A percentile compares a stretch with the other conserved stretches of the same genome.
These are phyloP conservation scores for Choreutis nemorana DNA, from an alignment of 2,888 invertebrate species.

Conservation along the genomic window DNA sequence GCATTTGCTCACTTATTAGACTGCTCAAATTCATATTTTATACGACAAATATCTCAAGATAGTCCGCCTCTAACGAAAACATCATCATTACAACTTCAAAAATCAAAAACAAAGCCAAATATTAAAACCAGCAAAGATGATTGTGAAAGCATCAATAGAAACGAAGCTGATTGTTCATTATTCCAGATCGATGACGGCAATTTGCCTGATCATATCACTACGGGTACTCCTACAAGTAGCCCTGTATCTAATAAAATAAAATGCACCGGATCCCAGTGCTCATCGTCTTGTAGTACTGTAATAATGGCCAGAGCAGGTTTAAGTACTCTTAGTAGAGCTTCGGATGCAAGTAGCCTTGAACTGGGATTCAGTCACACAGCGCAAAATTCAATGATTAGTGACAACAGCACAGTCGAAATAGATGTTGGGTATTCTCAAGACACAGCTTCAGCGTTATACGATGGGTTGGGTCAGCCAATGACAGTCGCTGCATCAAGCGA, in stretches of 20 bases:
- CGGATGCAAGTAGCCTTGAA: slow-evolving; percentile 83
- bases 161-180: slow-evolving; percentile 39
- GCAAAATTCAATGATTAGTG: slow-evolving; percentile 82
- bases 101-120: slow-evolving; percentile 28
- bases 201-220: slow-evolving; percentile 43
- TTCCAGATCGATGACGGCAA: no score
- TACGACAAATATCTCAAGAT: slow-evolving; percentile 35
- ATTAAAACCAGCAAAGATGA: slow-evolving; percentile 38
- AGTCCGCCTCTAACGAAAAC: slow-evolving; percentile 37
- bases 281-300: slow-evolving; percentile 88
- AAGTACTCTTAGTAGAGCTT: slow-evolving; percentile 68
- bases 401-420: slow-evolving; percentile 72
- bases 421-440: slow-evolving; percentile 70
- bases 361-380: slow-evolving; percentile 87
- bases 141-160: slow-evolving; percentile 25
- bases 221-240: slow-evolving; percentile 62
- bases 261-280: slow-evolving; percentile 83
- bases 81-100: slow-evolving; percentile 42
- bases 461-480: slow-evolving; percentile 54
- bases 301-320: slow-evolving; percentile 70
- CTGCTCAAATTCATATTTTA: slow-evolving; percentile 58
- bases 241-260: slow-evolving; percentile 66
- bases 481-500: slow-evolving; percentile 78
- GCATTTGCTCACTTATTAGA: slow-evolving; percentile 80
- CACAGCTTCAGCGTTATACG: slow-evolving; percentile 67